A percentile compares a stretch with the other conserved stretches of the same genome.
phyloP scores from a whole-genome alignment of 2,113 vertebrate genomes.

The Ia io region DNA sequence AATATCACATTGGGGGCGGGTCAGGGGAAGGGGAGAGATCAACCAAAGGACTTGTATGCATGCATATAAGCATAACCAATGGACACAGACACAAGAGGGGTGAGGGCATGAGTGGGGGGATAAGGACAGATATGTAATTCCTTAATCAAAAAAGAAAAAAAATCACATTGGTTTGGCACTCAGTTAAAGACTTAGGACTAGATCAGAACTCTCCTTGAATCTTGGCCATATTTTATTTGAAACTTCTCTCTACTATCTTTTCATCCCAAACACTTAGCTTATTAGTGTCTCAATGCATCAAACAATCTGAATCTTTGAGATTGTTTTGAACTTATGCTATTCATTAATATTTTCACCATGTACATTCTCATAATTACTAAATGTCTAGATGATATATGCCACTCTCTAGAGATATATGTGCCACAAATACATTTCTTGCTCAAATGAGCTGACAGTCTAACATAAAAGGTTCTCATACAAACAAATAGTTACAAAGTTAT shows the following conservation, averaged over 20 bases:
- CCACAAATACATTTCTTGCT: neutral
- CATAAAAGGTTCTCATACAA: accelerated
- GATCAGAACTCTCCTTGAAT: neutral
- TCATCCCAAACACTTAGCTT: neutral
- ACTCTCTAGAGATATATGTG: neutral
- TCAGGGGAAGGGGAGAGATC: too few species aligned
- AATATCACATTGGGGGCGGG: neutral
- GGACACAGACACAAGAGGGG: too few species aligned
- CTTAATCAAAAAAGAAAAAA: too few species aligned
- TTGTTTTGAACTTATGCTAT: neutral
- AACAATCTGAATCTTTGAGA: neutral
- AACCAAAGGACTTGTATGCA: too few species aligned
- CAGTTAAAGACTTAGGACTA: neutral
- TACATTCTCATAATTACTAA: neutral
- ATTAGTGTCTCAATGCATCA: neutral
- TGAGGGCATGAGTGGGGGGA: too few species aligned
- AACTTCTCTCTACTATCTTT: neutral
- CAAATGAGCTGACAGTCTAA: neutral
- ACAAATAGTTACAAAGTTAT: neutral
- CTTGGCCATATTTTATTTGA: neutral
- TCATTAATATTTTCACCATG: neutral
- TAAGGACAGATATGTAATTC: too few species aligned
- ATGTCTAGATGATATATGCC: neutral
- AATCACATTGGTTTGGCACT: neutral
- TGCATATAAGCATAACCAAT: too few species aligned